Evolutionary conservation across 1,140 invertebrate genomes (phyloP), one percentile per base, ranked within the genome.

Genomic region (Telenomus remus): DNA sequence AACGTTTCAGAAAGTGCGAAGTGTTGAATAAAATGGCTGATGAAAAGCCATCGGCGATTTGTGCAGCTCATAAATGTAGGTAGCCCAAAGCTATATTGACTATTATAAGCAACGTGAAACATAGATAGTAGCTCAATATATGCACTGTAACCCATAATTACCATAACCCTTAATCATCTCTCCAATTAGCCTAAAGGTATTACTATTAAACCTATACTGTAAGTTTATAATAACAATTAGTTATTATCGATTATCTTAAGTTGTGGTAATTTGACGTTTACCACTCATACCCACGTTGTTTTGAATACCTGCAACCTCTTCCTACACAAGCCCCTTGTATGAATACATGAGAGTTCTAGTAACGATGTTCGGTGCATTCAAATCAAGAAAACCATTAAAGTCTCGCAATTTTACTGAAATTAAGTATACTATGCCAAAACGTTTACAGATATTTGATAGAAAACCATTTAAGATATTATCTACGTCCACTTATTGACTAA

Each of bases 221-320:
- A 88, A 88, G 85, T 87, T 88, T 88, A 88, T 88, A 88, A 88
- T 87, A 88, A 88, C 86, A 87, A 88, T 88, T 88, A 87, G 84
- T 84, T 81, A 82, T 65, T 79, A 88, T 88, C 85, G 85, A 87
- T 80, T 82, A 79, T 72, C 74, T 61, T 78, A 71, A 80, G 80
- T 81, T 80, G 68, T 64, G 77, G 74, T 86, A 86, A 87, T 86
- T 86, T 78, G 19, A 80, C 83, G 83, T 83, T 85, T 84, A 77
- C 72, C 73, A 66, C 71, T 69, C 72, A 80, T 70, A 79, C 80
- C 81, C 71, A 61, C 60, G 46, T 34, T 68, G 46, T 56, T 65
- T 64, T 44, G 11, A 75, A 69, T 72, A 39, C 69, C 44, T 65
- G 48, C 44, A 69, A 48, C 69, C 12, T 69, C 59, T 68, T 69